Percentiles rank a stretch among this genome's conserved stretches.
Evolutionary conservation across 2,888 invertebrate genomes (phyloP).

Genomic region (Alloplasta piceator): DNA sequence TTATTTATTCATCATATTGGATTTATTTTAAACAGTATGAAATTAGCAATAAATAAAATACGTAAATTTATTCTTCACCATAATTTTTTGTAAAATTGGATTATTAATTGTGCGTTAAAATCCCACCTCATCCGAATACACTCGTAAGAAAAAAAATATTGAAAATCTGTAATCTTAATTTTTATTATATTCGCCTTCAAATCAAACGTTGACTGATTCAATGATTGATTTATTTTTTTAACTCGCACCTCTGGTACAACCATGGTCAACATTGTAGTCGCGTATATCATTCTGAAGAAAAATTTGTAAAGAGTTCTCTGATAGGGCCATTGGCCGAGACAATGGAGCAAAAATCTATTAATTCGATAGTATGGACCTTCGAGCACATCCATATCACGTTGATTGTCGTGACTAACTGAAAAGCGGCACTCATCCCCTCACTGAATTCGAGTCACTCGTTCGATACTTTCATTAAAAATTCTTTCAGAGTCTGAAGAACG

Average conservation of each 20-base stretch:
- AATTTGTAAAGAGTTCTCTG: conserved; percentile 39
- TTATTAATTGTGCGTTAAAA: too few species aligned
- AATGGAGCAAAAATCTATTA: conserved; percentile 53
- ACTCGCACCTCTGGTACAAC: conserved; percentile 36
- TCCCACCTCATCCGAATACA: too few species aligned
- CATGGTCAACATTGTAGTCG: conserved; percentile 23
- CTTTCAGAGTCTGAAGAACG: conserved; percentile 22
- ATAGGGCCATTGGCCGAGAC: conserved; percentile 62
- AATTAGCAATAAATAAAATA: too few species aligned
- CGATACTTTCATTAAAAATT: conserved; percentile 40
- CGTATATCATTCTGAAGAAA: conserved; percentile 29
- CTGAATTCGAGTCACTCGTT: neutral
- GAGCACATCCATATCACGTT: conserved; percentile 56
- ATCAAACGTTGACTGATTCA: too few species aligned
- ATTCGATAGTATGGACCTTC: conserved; percentile 53
- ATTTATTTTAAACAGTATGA: too few species aligned
- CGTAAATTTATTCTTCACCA: too few species aligned
- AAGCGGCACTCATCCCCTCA: neutral
- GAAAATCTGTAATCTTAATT: neutral
- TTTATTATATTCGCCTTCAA: neutral
- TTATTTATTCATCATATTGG: too few species aligned
- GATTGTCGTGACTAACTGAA: conserved; percentile 29
- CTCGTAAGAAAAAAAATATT: too few species aligned
- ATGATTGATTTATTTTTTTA: neutral
- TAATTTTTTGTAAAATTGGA: too few species aligned